Base-by-base conservation (phyloP, 2,888 invertebrate genomes). In the Acrocera orbiculus region DNA sequence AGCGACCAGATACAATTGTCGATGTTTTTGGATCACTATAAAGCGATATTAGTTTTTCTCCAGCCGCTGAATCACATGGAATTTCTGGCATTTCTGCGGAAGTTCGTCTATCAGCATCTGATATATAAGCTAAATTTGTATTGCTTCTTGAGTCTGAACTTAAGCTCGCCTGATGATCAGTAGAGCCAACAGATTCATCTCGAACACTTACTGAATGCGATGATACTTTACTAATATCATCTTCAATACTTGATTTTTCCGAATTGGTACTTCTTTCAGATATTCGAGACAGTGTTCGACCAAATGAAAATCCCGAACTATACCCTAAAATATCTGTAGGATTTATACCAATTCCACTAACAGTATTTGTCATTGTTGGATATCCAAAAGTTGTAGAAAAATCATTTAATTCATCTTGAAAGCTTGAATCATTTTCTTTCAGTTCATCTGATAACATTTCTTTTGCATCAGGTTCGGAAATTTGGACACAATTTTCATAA, bases 251-350 rank as follows among this genome's bases (percentile, higher is more conserved):
- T 3, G 81, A 80, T 55, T 85, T 85, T 53, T 85, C 85, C 0
- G 85, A 85, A 9, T 83, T 82, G 8, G 86, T 86, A 44, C 85
- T 86, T 27, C 85, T 67, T 58, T 87, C 87, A 1, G 85, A 86
- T 50, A 87, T 87, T 40, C 86, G 66, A 2, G 85, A 85, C 17
- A 86, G 63, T 0, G 86, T 86, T 27, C 86, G 67, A 1, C 75
- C 74, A 15, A 77, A 51, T 1, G 76, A 73, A 57, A 80, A 83
- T 27, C 76, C 76, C 38, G 75, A 69, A 6, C 74, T 76, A 47
- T 78, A 79, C 7, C 75, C 76, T 30, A 79, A 66, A 28, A 79
- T 72, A 50, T 79, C 80, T 2, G 73, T 65, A 1, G 68, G 63
- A 45, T 71, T 66, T 4, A 63, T 54, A 2, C 66, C 64, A 15